A percentile compares a stretch with the other conserved stretches of the same genome.
phyloP scores from a whole-genome alignment of 2,113 vertebrate species.

The Syngnathoides biaculeatus region DNA sequence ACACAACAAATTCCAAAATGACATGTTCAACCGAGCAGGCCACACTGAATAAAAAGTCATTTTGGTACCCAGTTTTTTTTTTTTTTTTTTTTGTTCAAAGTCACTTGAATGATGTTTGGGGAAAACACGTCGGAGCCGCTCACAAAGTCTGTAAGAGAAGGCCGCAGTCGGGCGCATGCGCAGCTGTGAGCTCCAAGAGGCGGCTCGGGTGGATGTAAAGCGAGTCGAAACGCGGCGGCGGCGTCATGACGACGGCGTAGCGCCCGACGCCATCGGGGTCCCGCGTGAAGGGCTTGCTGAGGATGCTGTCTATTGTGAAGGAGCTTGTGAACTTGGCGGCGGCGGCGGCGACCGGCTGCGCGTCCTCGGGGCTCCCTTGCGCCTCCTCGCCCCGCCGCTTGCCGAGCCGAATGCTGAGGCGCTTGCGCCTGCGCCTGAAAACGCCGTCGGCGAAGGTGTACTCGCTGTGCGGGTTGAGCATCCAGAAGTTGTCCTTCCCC shows the following conservation, averaged over 20 bases:
- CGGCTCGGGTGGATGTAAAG: constrained; percentile 20
- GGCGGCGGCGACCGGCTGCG: constrained; percentile 23
- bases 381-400: constrained; percentile 35
- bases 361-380: constrained; percentile 34
- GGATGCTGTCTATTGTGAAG: constrained; percentile 90
- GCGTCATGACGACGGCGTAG: constrained; percentile 43
- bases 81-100: too few relatives aligned
- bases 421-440: constrained; percentile 88
- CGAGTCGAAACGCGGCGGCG: constrained; percentile 49
- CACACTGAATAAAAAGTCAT: neutral
- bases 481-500: constrained; percentile 99
- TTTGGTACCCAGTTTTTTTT: too few relatives aligned
- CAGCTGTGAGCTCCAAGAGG: constrained; percentile 14
- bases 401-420: constrained; percentile 73
- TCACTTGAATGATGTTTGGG: too few relatives aligned
- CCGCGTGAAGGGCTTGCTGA: constrained; percentile 82
- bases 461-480: constrained; percentile 94
- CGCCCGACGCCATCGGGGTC: constrained; percentile 39
- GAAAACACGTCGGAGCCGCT: neutral
- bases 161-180: constrained; percentile 18
- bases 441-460: constrained; percentile 96
- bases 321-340: constrained; percentile 82
- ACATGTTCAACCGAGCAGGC: neutral
- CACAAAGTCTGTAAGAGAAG: neutral
- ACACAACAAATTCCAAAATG: neutral